Evolutionary conservation across 2,113 vertebrate species (phyloP), one percentile per base, ranked within the genome.

Genomic region (Sarotherodon lohbergeri): DNA sequence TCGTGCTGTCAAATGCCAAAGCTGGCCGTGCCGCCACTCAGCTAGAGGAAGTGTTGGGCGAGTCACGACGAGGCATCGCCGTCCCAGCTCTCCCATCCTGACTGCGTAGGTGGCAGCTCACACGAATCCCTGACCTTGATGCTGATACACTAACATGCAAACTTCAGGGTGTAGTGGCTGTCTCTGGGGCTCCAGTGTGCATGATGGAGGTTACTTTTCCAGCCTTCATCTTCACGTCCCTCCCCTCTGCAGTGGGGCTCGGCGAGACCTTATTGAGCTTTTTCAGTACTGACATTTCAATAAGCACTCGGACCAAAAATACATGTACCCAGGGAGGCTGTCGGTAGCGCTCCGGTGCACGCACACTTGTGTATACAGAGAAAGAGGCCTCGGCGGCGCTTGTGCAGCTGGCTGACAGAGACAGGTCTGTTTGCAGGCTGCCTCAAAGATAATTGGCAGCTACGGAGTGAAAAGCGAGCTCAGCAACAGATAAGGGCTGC

Each of bases 401-500:
- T n/a, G 39, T 80, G 89, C 90, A 92, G 92, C 91, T 90, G 91
- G 89, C 87, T 93, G 89, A 91, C 93, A 92, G 91, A 95, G 87
- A 91, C 86, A 73, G 84, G 89, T 90, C 90, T 94, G 91, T 93
- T 91, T 91, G 90, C 91, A 80, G 89, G 87, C 91, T 87, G 94
- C 88, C 90, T 61, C 48, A 73, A 57, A 93, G 88, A 94, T 95
- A 93, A 95, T 94, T 96, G 95, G 94, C 95, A 96, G 92, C 94
- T 93, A 79, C 46, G 88, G 89, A 96, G 93, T 94, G 92, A 95
- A 95, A 94, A 96, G 95, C 90, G 86, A 92, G 93, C 94, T 96
- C 94, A 95, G 93, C 94, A 94, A 93, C 93, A 95, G 95, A 96
- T 96, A 96, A 96, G 95, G 88, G 90, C 88, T 85, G 89, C 85